These are phyloP conservation scores for Nudaria mundana DNA, from an alignment of 2,888 invertebrate genomes.

Conservation along the genomic window DNA sequence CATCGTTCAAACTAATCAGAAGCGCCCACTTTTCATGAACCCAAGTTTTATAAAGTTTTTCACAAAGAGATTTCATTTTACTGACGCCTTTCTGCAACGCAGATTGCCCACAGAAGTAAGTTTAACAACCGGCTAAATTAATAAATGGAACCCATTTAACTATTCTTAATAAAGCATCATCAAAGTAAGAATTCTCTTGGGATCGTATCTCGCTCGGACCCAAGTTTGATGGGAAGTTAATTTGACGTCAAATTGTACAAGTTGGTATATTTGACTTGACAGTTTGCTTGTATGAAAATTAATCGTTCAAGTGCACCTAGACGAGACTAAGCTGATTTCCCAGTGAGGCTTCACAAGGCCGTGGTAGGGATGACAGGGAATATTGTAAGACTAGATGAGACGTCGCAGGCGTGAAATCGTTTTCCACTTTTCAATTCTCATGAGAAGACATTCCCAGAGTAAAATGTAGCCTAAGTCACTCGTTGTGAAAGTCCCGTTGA, in stretches of 20 bases:
- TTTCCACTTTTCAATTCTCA: too few species aligned
- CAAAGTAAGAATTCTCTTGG: slow-evolving; percentile 6
- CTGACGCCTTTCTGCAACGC: slow-evolving; percentile 19
- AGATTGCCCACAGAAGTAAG: slow-evolving; percentile 1
- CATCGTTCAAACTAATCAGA: slow-evolving; percentile 31
- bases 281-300: slow-evolving; percentile 2
- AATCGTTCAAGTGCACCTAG: too few species aligned
- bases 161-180: slow-evolving; percentile 8
- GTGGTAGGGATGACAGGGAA: too few species aligned
- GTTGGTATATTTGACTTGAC: slow-evolving; percentile 8
- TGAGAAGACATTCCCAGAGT: too few species aligned
- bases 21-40: slow-evolving; percentile 22
- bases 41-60: slow-evolving; percentile 23
- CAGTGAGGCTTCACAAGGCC: too few species aligned
- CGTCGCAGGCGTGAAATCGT: too few species aligned
- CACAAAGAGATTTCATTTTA: slow-evolving; percentile 24
- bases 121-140: slow-evolving; percentile 10
- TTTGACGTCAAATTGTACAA: slow-evolving; percentile 11
- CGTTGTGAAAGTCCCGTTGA: too few species aligned
- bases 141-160: slow-evolving; percentile 4
- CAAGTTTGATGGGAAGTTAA: slow-evolving; percentile 13
- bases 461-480: too few species aligned
- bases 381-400: too few species aligned
- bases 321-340: too few species aligned
- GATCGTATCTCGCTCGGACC: slow-evolving; percentile 11